Evolutionary conservation across 2,888 invertebrate genomes (phyloP).

Genomic region (Microplitis deprimator): DNA sequence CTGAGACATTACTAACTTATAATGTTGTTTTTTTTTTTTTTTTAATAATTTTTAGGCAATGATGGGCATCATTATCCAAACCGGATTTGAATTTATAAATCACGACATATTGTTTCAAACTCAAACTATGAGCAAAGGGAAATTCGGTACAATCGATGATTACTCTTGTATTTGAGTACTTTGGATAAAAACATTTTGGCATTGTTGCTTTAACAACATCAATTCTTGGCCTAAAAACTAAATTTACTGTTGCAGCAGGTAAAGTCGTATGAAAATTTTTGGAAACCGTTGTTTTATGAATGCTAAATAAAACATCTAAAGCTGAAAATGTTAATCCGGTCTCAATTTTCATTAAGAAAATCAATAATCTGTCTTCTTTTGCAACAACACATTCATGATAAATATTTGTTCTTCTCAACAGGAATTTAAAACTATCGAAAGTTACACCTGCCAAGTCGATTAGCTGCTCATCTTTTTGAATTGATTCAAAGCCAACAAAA

Average conservation of each 20-base stretch:
- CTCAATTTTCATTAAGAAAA: conserved; percentile 52
- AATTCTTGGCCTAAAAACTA: conserved; percentile 43
- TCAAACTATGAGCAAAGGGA: background rate
- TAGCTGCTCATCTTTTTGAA: conserved; percentile 44
- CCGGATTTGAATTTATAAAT: no score
- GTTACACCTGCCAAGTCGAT: conserved; percentile 45
- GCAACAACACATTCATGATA: conserved; percentile 38
- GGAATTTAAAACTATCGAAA: conserved; percentile 40
- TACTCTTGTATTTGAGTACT: conserved; percentile 39
- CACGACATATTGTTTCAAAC: no score
- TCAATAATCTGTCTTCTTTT: conserved; percentile 48
- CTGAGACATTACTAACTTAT: no score
- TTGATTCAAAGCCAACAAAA: conserved; percentile 46
- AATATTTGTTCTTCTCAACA: conserved; percentile 28
- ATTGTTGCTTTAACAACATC: conserved; percentile 40
- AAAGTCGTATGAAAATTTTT: conserved; percentile 42
- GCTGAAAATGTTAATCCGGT: conserved; percentile 50
- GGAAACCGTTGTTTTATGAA: conserved; percentile 48
- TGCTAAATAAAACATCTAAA: conserved; percentile 47
- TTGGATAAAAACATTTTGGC: conserved; percentile 37
- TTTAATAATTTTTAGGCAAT: no score
- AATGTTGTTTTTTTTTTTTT: no score
- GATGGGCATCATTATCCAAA: no score
- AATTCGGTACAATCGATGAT: conserved; percentile 46
- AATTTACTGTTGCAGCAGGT: conserved; percentile 29